phyloP scores from a whole-genome alignment of 2,888 invertebrate species.

The Acanthosepion esculentum region DNA sequence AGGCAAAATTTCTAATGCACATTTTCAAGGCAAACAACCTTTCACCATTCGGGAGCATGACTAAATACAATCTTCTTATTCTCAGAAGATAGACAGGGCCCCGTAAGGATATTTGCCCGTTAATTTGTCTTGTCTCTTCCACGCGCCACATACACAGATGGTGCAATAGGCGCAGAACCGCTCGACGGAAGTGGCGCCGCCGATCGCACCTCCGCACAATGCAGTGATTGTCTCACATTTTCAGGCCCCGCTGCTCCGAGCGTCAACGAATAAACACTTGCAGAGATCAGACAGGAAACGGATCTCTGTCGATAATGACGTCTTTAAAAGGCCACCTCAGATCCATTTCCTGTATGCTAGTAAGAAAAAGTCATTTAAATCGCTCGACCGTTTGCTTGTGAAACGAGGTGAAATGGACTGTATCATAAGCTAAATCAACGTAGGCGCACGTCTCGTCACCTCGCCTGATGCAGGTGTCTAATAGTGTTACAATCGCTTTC shows the following conservation, averaged over 20 bases:
- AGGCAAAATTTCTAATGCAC: too few relatives aligned
- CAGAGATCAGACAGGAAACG: neutral
- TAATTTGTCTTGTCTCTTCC: neutral
- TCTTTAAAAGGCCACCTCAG: constrained; percentile 14
- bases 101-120: neutral
- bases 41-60: too few relatives aligned
- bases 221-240: neutral
- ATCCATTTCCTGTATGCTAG: neutral
- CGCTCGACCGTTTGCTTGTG: neutral
- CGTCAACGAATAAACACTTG: neutral
- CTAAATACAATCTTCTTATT: too few relatives aligned
- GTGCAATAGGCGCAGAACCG: neutral
- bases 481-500: neutral
- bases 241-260: neutral
- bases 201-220: neutral
- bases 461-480: neutral
- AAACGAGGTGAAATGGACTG: neutral
- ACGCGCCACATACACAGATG: neutral
- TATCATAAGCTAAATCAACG: neutral
- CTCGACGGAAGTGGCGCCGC: neutral
- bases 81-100: too few relatives aligned
- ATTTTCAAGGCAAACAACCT: too few relatives aligned
- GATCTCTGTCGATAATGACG: neutral
- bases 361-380: neutral
- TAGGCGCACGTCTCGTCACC: too few relatives aligned